phyloP scores from a whole-genome alignment of 2,888 invertebrate genomes.

The Torymus aiolomorphi region DNA sequence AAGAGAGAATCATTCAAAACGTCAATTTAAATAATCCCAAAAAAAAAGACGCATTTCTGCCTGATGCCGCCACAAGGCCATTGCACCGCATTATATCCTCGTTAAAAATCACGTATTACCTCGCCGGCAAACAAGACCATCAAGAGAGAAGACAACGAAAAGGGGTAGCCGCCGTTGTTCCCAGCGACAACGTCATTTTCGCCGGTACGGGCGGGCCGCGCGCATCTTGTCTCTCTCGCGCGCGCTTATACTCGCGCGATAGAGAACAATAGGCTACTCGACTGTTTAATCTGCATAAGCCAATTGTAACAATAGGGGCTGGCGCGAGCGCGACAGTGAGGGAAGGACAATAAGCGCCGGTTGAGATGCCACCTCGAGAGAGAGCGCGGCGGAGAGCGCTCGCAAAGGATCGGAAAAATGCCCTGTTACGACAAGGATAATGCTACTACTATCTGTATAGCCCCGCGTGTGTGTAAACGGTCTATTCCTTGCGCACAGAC shows the following conservation, averaged over 20 bases:
- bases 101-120: slow-evolving; percentile 10
- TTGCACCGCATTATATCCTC: neutral
- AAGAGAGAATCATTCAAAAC: too few relatives aligned
- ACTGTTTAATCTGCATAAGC: slow-evolving; percentile 72
- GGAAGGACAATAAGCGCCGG: slow-evolving; percentile 73
- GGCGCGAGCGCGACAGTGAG: slow-evolving; percentile 63
- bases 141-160: neutral
- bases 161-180: slow-evolving; percentile 17
- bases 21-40: too few relatives aligned
- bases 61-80: too few relatives aligned
- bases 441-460: neutral
- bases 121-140: neutral
- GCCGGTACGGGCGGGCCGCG: slow-evolving; percentile 55
- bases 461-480: neutral
- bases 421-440: neutral
- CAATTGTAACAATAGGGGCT: slow-evolving; percentile 69
- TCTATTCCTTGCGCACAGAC: neutral
- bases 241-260: slow-evolving; percentile 30
- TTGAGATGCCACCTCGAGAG: slow-evolving; percentile 64
- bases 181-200: slow-evolving; percentile 60
- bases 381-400: neutral
- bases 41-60: too few relatives aligned
- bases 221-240: slow-evolving; percentile 47
- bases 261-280: slow-evolving; percentile 68
- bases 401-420: neutral